These are phyloP conservation scores for Pheosia tremula DNA, from an alignment of 2,888 invertebrate genomes.

Conservation along the genomic window DNA sequence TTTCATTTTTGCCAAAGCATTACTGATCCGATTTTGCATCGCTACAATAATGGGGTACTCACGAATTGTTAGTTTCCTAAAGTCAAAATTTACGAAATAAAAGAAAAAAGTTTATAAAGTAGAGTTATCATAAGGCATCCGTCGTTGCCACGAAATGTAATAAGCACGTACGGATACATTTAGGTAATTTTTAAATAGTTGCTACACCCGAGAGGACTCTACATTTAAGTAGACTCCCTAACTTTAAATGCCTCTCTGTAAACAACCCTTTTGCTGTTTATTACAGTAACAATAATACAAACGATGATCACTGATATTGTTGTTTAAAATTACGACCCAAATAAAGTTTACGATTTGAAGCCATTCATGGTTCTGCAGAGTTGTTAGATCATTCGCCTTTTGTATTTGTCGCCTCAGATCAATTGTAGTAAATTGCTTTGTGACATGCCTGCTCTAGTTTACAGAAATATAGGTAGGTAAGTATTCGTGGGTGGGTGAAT, in stretches of 20 bases:
- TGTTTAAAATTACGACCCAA: slow-evolving; percentile 51
- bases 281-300: slow-evolving; percentile 58
- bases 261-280: slow-evolving; percentile 44
- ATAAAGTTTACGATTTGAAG: slow-evolving; percentile 48
- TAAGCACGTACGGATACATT: not conserved
- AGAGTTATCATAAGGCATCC: too few relatives aligned
- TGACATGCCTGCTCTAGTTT: too few relatives aligned
- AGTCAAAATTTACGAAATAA: too few relatives aligned
- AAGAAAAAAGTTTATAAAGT: too few relatives aligned
- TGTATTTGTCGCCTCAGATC: not conserved
- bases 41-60: too few relatives aligned
- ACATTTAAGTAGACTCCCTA: not conserved
- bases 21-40: too few relatives aligned
- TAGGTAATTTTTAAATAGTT: not conserved
- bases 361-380: slow-evolving; percentile 13
- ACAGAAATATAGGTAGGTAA: too few relatives aligned
- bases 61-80: too few relatives aligned
- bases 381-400: slow-evolving; percentile 17
- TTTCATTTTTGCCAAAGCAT: too few relatives aligned
- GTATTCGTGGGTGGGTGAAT: too few relatives aligned
- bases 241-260: slow-evolving; percentile 34
- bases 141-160: too few relatives aligned
- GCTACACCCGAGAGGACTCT: not conserved
- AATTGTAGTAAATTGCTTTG: too few relatives aligned
- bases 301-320: slow-evolving; percentile 64